Percentiles rank a stretch among this genome's conserved stretches.
These are phyloP conservation scores for Ernsta delagoae DNA, from an alignment of 2,888 invertebrate species.

Conservation along the genomic window DNA sequence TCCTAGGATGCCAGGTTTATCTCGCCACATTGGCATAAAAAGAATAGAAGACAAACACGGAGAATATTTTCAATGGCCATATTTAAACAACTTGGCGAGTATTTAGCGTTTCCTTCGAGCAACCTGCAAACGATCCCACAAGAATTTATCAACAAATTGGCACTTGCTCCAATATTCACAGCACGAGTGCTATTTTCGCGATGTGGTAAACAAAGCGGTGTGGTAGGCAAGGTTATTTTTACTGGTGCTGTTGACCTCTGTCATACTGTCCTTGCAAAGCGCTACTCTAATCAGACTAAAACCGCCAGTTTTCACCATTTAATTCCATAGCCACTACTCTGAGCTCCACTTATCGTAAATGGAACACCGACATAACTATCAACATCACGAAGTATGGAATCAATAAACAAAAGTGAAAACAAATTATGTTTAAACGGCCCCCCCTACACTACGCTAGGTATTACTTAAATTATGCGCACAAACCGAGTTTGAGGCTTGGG, in stretches of 20 bases:
- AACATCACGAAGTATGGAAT: no score
- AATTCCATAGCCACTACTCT: no score
- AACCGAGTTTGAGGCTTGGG: no score
- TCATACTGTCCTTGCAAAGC: slow-evolving; percentile 16
- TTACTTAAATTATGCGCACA: no score
- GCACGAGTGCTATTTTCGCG: slow-evolving; percentile 11
- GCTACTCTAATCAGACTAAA: not conserved
- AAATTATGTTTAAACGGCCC: no score
- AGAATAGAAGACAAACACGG: not conserved
- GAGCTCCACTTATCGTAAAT: no score
- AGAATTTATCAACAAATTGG: slow-evolving; percentile 5
- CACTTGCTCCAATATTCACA: slow-evolving; percentile 2
- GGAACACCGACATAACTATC: no score
- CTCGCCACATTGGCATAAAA: not conserved
- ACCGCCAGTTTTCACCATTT: no score
- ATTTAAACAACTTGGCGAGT: no score
- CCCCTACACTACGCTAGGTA: no score
- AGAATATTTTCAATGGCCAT: not conserved
- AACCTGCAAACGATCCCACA: not conserved
- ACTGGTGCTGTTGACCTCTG: slow-evolving; percentile 43
- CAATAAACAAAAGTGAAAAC: no score
- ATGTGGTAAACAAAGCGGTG: slow-evolving; percentile 40
- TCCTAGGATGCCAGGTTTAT: no score
- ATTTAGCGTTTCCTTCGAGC: not conserved
- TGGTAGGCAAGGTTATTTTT: slow-evolving; percentile 40